A percentile compares a stretch with the other conserved stretches of the same genome.
Evolutionary conservation across 2,888 invertebrate genomes (phyloP).

Genomic region (Camptogramma bilineatum): DNA sequence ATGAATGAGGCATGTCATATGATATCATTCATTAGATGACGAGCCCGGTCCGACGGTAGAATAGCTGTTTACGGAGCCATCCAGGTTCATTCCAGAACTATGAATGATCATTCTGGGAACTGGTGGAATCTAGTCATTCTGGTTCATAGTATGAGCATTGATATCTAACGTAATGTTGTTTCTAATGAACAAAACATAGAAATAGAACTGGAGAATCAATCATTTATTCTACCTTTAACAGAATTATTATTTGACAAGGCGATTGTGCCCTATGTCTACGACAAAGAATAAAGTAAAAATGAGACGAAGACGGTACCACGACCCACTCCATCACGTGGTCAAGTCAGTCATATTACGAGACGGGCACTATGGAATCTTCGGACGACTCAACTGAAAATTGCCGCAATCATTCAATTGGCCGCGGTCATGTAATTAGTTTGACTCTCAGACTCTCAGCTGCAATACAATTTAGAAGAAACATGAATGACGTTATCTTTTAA

Average conservation of each 20-base stretch:
- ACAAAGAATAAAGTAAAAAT: no score
- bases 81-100: neutral
- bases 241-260: no score
- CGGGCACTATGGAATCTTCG: neutral
- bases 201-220: neutral
- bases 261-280: no score
- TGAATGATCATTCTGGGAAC: neutral
- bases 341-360: neutral
- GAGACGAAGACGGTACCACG: no score
- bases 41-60: neutral
- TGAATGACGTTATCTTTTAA: slow-evolving; percentile 38
- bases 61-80: neutral
- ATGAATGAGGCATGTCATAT: neutral
- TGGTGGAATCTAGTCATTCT: neutral
- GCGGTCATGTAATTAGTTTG: neutral
- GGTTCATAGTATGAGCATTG: no score
- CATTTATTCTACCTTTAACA: no score
- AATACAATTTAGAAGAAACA: neutral
- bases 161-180: no score
- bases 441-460: neutral
- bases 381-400: slow-evolving; percentile 11
- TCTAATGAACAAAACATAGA: neutral
- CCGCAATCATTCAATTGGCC: slow-evolving; percentile 15
- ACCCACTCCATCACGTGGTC: no score
- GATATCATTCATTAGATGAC: neutral